A percentile compares a stretch with the other conserved stretches of the same genome.
Evolutionary conservation across 2,113 vertebrate genomes (phyloP).

Genomic region (Corythornis madagascariensis): DNA sequence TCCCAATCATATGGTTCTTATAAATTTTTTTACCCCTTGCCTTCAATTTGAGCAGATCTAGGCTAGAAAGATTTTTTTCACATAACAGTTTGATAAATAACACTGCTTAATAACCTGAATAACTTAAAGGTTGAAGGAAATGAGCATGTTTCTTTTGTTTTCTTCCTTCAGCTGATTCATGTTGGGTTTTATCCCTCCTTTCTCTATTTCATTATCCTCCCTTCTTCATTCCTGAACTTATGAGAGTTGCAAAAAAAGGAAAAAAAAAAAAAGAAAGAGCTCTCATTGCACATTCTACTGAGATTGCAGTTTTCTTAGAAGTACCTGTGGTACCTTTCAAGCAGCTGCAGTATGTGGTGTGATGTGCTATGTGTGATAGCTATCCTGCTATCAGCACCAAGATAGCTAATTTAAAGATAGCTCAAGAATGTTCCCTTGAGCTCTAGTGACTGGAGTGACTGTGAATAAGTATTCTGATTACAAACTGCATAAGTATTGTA

Average conservation of each 20-base stretch:
- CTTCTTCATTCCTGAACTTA: background rate
- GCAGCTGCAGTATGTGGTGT: background rate
- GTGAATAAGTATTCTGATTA: conserved; percentile 56
- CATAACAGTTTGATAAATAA: background rate
- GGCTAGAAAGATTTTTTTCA: background rate
- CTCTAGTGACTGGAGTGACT: conserved; percentile 1
- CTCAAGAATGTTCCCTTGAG: conserved; percentile 33
- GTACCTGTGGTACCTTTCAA: background rate
- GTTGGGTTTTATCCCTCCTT: background rate
- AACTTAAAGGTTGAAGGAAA: background rate
- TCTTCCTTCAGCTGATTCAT: background rate
- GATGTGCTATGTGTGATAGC: conserved; percentile 13
- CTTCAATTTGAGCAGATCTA: background rate
- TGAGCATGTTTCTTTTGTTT: background rate
- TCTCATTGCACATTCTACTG: background rate
- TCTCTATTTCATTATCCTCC: background rate
- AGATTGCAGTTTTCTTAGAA: background rate
- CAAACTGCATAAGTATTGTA: background rate
- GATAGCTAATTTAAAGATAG: conserved; percentile 56
- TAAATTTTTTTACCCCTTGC: background rate
- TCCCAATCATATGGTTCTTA: background rate
- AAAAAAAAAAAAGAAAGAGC: background rate
- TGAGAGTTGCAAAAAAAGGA: background rate
- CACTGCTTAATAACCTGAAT: background rate
- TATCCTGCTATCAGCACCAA: background rate